Conservation (phyloP, 2,888 invertebrate genomes). For the Smittia aterrima region DNA sequence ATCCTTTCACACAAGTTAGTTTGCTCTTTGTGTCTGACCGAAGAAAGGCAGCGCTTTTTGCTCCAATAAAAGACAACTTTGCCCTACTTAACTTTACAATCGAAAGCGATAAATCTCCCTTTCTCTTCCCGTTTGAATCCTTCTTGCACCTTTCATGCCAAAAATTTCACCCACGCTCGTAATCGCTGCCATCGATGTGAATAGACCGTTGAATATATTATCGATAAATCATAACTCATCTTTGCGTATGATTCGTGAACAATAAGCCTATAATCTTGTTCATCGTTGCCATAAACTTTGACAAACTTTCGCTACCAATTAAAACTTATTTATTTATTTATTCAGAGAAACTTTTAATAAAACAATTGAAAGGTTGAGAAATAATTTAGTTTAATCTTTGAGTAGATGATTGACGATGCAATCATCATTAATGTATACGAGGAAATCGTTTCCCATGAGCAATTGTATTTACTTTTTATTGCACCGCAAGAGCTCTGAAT, state of each 20-base stretch:
- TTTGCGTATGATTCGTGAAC: neutral
- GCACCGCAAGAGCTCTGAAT: neutral
- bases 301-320: neutral
- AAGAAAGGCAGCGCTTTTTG: neutral
- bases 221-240: conserved; percentile 18
- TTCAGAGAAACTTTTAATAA: too few relatives aligned
- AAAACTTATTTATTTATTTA: neutral
- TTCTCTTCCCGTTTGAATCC: neutral
- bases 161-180: neutral
- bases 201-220: neutral
- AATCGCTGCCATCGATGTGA: neutral
- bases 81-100: conserved; percentile 37
- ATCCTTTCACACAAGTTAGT: neutral
- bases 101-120: conserved; percentile 34
- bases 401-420: too few relatives aligned
- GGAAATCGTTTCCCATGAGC: too few relatives aligned
- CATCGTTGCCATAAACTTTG: neutral
- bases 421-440: too few relatives aligned
- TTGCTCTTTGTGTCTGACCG: neutral
- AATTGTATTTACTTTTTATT: neutral
- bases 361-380: too few relatives aligned
- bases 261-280: conserved; percentile 5
- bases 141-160: neutral
- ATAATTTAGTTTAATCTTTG: too few relatives aligned
- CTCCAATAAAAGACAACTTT: conserved; percentile 15